A percentile compares a stretch with the other conserved stretches of the same genome.
phyloP scores from a whole-genome alignment of 2,888 invertebrate genomes.

The Cheilosia grossa region DNA sequence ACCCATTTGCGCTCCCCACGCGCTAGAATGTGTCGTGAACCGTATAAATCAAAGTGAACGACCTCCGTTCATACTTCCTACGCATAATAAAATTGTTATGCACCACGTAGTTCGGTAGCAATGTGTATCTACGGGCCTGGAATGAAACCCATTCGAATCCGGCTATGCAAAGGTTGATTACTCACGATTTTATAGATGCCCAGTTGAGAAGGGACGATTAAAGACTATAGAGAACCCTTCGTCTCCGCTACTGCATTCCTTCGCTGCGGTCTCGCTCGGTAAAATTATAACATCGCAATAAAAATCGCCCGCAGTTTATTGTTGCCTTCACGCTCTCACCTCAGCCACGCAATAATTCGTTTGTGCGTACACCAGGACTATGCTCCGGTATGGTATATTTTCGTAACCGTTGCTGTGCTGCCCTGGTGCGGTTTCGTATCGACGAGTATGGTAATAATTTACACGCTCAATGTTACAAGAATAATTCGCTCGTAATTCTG shows the following conservation, averaged over 20 bases:
- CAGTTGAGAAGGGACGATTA: constrained; percentile 22
- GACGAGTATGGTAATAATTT: constrained; percentile 65
- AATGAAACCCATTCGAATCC: constrained; percentile 26
- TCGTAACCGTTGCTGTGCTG: neutral
- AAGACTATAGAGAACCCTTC: constrained; percentile 18
- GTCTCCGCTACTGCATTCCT: constrained; percentile 16
- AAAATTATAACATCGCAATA: constrained; percentile 63
- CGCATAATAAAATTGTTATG: constrained; percentile 70
- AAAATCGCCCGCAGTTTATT: constrained; percentile 54
- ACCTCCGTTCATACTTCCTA: constrained; percentile 68
- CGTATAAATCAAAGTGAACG: constrained; percentile 68
- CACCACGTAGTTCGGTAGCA: constrained; percentile 55
- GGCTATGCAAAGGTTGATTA: constrained; percentile 41
- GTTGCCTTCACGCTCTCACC: constrained; percentile 20
- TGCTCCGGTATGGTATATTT: neutral
- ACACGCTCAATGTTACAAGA: constrained; percentile 72
- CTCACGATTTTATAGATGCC: constrained; percentile 39
- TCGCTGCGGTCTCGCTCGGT: constrained; percentile 3
- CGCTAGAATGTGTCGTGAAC: constrained; percentile 27
- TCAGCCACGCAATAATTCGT: neutral
- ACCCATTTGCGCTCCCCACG: constrained; percentile 26
- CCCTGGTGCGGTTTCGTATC: constrained; percentile 57
- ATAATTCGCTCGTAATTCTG: constrained; percentile 73
- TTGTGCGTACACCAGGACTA: constrained; percentile 7
- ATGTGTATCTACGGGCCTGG: constrained; percentile 34